Evolutionary conservation across 2,888 invertebrate genomes (phyloP).

Genomic region (Syrista parreyssii): DNA sequence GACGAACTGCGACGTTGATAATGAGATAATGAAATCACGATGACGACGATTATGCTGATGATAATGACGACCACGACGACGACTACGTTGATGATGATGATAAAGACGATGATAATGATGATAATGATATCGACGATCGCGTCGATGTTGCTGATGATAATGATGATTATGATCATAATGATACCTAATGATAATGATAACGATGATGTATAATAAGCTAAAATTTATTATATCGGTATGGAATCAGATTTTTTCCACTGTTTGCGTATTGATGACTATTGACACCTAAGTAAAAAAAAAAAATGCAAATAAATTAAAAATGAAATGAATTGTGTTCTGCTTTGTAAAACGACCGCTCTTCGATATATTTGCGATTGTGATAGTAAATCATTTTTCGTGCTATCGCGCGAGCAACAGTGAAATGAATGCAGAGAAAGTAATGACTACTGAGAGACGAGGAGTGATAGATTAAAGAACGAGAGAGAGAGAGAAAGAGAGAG

Average conservation of each 20-base stretch:
- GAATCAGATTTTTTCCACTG: constrained; percentile 62
- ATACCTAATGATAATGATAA: constrained; percentile 48
- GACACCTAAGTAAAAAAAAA: constrained; percentile 50
- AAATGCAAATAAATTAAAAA: constrained; percentile 54
- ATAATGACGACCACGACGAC: constrained; percentile 17
- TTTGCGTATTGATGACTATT: constrained; percentile 60
- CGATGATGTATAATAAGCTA: constrained; percentile 63
- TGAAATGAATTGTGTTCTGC: constrained; percentile 51
- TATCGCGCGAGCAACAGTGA: constrained; percentile 5
- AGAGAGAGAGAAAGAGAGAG: constrained; percentile 7
- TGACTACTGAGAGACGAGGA: constrained; percentile 8
- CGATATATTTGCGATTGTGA: constrained; percentile 49
- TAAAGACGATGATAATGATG: not conserved
- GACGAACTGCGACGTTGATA: constrained; percentile 14
- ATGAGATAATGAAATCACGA: constrained; percentile 1
- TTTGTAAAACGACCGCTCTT: constrained; percentile 54
- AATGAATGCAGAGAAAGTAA: constrained; percentile 3
- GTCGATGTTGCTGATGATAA: constrained; percentile 25
- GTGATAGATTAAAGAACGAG: constrained; percentile 5
- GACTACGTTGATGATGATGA: constrained; percentile 17
- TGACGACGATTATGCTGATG: not conserved
- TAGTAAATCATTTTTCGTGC: constrained; percentile 28
- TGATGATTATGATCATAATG: constrained; percentile 48
- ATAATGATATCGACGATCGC: constrained; percentile 29
- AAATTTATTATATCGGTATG: constrained; percentile 64